A percentile compares a stretch with the other conserved stretches of the same genome.
Conservation (phyloP, 2,888 invertebrate species). For the Melieria picta region DNA sequence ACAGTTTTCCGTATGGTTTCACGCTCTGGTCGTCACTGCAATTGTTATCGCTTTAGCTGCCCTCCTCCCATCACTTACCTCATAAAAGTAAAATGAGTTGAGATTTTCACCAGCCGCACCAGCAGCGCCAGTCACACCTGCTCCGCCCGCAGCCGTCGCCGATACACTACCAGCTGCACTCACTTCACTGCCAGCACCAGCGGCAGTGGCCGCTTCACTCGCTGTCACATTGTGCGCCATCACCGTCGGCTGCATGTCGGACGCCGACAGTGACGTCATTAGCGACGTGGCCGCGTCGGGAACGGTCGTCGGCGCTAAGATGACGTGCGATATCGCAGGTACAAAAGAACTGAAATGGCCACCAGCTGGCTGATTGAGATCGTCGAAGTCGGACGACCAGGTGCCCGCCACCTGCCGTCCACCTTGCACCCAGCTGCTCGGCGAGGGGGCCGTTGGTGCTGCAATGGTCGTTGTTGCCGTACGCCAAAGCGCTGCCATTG, state of each 20-base stretch:
- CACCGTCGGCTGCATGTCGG: slow-evolving; percentile 25
- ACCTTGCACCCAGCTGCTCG: too few relatives aligned
- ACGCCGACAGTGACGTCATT: slow-evolving; percentile 29
- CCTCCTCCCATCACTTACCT: slow-evolving; percentile 54
- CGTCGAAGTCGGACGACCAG: too few relatives aligned
- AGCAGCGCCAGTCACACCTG: slow-evolving; percentile 27
- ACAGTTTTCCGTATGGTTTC: not conserved
- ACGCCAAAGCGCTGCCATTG: slow-evolving; percentile 10
- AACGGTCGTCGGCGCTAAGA: slow-evolving; percentile 55
- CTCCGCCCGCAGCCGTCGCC: slow-evolving; percentile 5
- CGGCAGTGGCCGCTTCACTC: not conserved
- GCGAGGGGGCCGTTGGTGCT: too few relatives aligned
- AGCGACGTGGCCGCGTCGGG: slow-evolving; percentile 32
- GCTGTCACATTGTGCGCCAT: slow-evolving; percentile 41
- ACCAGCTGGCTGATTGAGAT: not conserved
- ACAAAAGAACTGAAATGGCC: slow-evolving; percentile 44
- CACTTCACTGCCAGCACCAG: not conserved
- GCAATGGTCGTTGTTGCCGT: not conserved
- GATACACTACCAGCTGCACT: slow-evolving; percentile 23
- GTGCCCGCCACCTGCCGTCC: too few relatives aligned
- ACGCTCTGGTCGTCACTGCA: not conserved
- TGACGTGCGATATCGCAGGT: slow-evolving; percentile 60
- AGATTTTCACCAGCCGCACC: slow-evolving; percentile 52
- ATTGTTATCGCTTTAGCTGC: not conserved
- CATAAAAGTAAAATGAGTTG: slow-evolving; percentile 66